Evolutionary conservation across 2,888 invertebrate species (phyloP), one percentile per base, ranked within the genome.

Genomic region (Heliconius charithonia): DNA sequence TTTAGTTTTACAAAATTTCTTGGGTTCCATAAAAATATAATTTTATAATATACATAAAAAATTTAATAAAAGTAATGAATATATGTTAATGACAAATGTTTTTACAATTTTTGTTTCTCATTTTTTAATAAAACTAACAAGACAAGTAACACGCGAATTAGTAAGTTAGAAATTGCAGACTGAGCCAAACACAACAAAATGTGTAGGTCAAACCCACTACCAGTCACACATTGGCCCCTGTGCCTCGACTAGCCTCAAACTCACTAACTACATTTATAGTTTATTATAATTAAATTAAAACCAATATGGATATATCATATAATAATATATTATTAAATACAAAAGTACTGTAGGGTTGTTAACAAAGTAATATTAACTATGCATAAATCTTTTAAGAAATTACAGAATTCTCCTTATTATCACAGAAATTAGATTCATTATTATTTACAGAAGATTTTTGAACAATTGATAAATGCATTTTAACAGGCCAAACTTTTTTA

Each of bases 401-500:
- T 25, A 73, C 27, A 7, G 12, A 32, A 51, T 66, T 22, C 41
- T 41, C 32, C 27, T 71, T 77, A 51, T 66, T 67, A 59, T 62
- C 41, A 73, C n/a, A 29, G 13, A 27, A 67, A 67, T 67, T 19
- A 25, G 13, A 32, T 16, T 27, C 13, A 45, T 45, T 78, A 70
- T 69, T 72, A 62, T 32, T 77, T 51, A 32, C 41, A n/a, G 77
- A 67, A 79, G 88, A 85, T 72, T 85, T 87, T 22, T 89, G 86
- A 81, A 90, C 87, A 62, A 90, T 80, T 81, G 88, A 89, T 22
- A 89, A 85, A 81, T 92, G 91, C 87, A 88, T 90, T 84, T 90
- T 93, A 12, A 93, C 67, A 80, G 94, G 95, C 94, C 94, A 94
- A 27, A 94, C 91, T 82, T 95, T 95, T 85, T 93, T 93, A 80